Conservation (phyloP, 2,888 invertebrate species). For the Xestia ashworthii region DNA sequence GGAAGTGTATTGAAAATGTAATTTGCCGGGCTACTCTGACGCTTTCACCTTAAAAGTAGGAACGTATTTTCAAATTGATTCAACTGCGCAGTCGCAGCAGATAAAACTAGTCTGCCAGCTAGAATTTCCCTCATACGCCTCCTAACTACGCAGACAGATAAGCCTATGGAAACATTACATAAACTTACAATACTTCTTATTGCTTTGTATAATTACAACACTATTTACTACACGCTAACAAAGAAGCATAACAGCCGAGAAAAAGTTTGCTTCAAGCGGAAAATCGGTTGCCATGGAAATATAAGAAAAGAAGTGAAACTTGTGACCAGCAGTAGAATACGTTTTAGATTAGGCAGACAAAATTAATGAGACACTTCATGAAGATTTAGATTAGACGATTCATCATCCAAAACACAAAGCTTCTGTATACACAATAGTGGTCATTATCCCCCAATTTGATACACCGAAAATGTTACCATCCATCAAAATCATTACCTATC, state of each 20-base stretch:
- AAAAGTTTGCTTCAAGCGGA: background rate
- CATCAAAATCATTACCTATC: constrained; percentile 28
- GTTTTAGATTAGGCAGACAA: constrained; percentile 3
- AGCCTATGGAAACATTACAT: background rate
- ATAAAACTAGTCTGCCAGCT: background rate
- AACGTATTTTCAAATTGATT: background rate
- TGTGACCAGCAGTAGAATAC: constrained; percentile 1
- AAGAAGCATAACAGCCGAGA: background rate
- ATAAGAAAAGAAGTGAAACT: background rate
- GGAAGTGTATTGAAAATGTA: no score
- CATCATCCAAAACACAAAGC: constrained; percentile 21
- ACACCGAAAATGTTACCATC: background rate
- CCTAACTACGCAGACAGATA: background rate
- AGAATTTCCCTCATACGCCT: constrained; percentile 1
- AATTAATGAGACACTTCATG: constrained; percentile 33
- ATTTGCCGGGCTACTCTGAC: no score
- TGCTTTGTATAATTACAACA: constrained; percentile 10
- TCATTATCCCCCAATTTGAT: constrained; percentile 26
- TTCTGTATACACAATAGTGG: background rate
- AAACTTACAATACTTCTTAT: constrained; percentile 2
- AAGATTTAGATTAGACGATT: constrained; percentile 3
- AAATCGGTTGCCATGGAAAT: background rate
- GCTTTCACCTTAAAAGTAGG: background rate
- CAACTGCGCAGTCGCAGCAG: background rate
- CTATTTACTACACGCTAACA: constrained; percentile 25